These are phyloP conservation scores for Benthosema pterotum DNA, from an alignment of 2,797 vertebrate genomes.

Conservation along the genomic window DNA sequence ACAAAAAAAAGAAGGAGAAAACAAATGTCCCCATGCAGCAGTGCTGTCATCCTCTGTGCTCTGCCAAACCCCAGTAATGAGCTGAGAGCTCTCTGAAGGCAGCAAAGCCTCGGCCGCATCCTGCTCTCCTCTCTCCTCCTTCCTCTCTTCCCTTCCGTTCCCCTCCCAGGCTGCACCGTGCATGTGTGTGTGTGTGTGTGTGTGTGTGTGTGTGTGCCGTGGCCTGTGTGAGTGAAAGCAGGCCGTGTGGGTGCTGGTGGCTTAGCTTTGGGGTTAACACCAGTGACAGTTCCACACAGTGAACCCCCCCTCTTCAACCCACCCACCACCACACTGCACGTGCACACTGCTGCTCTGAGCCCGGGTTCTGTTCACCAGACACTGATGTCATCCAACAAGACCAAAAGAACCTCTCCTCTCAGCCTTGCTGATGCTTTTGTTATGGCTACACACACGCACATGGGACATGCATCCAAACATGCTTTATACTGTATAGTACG, in stretches of 20 bases:
- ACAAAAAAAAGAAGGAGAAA: not conserved
- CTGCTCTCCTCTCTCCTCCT: constrained; percentile 38
- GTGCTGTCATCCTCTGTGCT: constrained; percentile 51
- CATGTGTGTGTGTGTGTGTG: constrained; percentile 68
- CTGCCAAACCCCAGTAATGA: constrained; percentile 65
- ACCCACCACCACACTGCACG: not conserved
- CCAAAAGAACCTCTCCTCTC: constrained; percentile 37
- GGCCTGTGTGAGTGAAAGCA: constrained; percentile 69
- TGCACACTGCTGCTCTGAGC: constrained; percentile 28
- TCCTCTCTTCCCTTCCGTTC: constrained; percentile 37
- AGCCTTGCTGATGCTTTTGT: constrained; percentile 63
- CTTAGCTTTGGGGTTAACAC: constrained; percentile 60
- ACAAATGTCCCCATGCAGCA: constrained; percentile 53
- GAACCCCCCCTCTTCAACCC: constrained; percentile 15
- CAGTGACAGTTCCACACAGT: constrained; percentile 60
- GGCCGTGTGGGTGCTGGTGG: constrained; percentile 56
- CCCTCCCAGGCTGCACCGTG: constrained; percentile 55
- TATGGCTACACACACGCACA: constrained; percentile 64
- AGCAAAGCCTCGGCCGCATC: constrained; percentile 52
- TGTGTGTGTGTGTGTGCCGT: constrained; percentile 70
- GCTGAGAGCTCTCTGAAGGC: constrained; percentile 57
- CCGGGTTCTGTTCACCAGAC: constrained; percentile 65
- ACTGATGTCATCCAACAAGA: constrained; percentile 64
- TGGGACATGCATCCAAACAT: constrained; percentile 51
- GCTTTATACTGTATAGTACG: constrained; percentile 11